Percentiles rank a stretch among this genome's conserved stretches.
These are phyloP conservation scores for Corydoras sp. DNA, from an alignment of 2,113 vertebrate genomes.

Conservation along the genomic window DNA sequence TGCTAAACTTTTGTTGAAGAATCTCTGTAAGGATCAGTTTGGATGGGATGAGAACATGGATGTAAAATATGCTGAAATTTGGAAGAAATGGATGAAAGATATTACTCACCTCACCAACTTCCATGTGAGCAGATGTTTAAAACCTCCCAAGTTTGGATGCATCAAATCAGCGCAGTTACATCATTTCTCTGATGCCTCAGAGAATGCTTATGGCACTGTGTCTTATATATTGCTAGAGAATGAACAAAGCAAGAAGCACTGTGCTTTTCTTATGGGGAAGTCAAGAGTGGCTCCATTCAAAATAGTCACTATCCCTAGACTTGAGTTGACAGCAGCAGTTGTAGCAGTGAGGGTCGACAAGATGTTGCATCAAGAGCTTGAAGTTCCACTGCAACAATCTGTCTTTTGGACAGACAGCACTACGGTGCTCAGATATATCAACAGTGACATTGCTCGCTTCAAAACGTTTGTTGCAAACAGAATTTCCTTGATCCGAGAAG, in stretches of 20 bases:
- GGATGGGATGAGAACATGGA: slow-evolving; percentile 13
- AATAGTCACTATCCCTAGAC: not conserved
- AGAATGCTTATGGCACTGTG: slow-evolving; percentile 3
- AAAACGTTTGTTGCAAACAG: slow-evolving; percentile 18
- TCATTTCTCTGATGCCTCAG: not conserved
- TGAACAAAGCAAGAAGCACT: not conserved
- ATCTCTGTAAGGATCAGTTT: slow-evolving; percentile 11
- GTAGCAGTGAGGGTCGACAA: slow-evolving; percentile 11
- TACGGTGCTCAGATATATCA: slow-evolving; percentile 17
- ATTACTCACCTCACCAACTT: slow-evolving; percentile 6
- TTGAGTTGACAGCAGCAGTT: slow-evolving; percentile 21
- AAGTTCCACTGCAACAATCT: slow-evolving; percentile 3
- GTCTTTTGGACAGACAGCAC: slow-evolving; percentile 30
- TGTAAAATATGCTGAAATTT: not conserved
- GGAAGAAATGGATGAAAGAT: not conserved
- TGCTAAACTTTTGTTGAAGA: slow-evolving; percentile 12
- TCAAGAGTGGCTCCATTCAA: not conserved
- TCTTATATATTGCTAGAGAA: slow-evolving; percentile 1
- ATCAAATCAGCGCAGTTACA: not conserved
- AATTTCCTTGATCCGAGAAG: not conserved
- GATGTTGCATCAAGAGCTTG: slow-evolving; percentile 6
- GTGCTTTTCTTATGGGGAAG: too few species aligned
- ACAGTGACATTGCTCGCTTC: slow-evolving; percentile 5
- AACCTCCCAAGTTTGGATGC: not conserved
- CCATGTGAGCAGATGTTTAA: slow-evolving; percentile 8